These are phyloP conservation scores for Nixonia krombeini DNA, from an alignment of 1,140 invertebrate species.

Conservation along the genomic window DNA sequence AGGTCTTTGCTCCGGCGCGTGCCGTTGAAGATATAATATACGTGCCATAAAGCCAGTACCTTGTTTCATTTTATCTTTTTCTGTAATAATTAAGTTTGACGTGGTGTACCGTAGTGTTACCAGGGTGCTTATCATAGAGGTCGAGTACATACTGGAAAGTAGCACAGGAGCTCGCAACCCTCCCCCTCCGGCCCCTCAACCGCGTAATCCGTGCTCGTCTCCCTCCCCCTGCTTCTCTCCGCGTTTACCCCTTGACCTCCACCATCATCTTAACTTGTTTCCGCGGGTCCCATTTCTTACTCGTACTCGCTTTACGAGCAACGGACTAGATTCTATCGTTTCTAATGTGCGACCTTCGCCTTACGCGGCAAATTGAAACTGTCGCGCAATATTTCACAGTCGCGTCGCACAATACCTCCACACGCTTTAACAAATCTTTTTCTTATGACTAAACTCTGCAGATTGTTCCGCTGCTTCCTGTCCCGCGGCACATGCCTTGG, in stretches of 20 bases:
- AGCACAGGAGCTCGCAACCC: conserved; percentile 19
- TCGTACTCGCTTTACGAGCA: conserved; percentile 15
- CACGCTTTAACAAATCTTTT: not conserved
- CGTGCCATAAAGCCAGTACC: conserved; percentile 10
- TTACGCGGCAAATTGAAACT: conserved; percentile 8
- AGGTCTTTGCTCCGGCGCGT: conserved; percentile 18
- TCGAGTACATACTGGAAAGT: conserved; percentile 46
- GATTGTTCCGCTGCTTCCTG: not conserved
- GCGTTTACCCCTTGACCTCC: conserved; percentile 14
- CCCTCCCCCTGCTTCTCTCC: not conserved
- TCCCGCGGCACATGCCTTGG: not conserved
- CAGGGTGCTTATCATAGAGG: conserved; percentile 45
- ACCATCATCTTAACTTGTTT: conserved; percentile 26
- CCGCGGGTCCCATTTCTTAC: conserved; percentile 22
- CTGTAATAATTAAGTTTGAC: conserved; percentile 51
- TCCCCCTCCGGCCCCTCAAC: not conserved
- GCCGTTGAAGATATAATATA: conserved; percentile 19
- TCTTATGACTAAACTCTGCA: not conserved
- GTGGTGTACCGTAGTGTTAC: conserved; percentile 23
- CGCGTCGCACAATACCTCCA: not conserved
- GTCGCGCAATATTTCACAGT: not conserved
- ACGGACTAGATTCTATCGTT: conserved; percentile 7
- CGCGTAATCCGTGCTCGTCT: too few species aligned
- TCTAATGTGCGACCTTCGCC: conserved; percentile 7
- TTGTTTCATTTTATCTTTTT: conserved; percentile 34